Evolutionary conservation across 2,888 invertebrate genomes (phyloP).

Genomic region (Agonopterix alstromeriana): DNA sequence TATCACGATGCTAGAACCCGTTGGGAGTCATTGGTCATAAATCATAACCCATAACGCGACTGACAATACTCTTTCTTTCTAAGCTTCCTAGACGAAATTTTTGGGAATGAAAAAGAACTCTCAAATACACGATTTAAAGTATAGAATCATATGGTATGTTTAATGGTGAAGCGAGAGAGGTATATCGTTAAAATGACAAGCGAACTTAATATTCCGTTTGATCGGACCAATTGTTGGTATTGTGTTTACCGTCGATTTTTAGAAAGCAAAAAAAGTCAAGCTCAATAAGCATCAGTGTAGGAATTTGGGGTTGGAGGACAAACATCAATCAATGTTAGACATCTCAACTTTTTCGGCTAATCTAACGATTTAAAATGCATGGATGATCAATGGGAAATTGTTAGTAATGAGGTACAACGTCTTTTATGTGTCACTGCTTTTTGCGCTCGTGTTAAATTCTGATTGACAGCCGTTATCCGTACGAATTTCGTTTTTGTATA

Average conservation of each 20-base stretch:
- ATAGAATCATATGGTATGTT: slow-evolving; percentile 15
- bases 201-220: slow-evolving; percentile 75
- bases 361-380: slow-evolving; percentile 48
- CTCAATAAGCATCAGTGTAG: slow-evolving; percentile 41
- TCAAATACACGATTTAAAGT: slow-evolving; percentile 14
- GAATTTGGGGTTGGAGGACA: slow-evolving; percentile 53
- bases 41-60: slow-evolving; percentile 74
- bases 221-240: slow-evolving; percentile 74
- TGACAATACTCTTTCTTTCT: slow-evolving; percentile 67
- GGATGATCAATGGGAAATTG: slow-evolving; percentile 53
- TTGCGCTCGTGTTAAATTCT: slow-evolving; percentile 22
- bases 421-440: slow-evolving; percentile 31
- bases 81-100: slow-evolving; percentile 49
- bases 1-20: slow-evolving; percentile 68
- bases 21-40: slow-evolving; percentile 76
- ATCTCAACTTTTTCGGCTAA: slow-evolving; percentile 51
- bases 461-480: slow-evolving; percentile 27
- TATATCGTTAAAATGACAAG: slow-evolving; percentile 72
- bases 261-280: slow-evolving; percentile 54
- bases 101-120: slow-evolving; percentile 21
- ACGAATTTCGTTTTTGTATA: slow-evolving; percentile 27
- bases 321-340: slow-evolving; percentile 58
- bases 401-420: slow-evolving; percentile 37
- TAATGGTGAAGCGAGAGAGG: slow-evolving; percentile 42
- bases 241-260: slow-evolving; percentile 66